Conservation (phyloP, 2,113 vertebrate genomes). For the Onychostoma macrolepis region DNA sequence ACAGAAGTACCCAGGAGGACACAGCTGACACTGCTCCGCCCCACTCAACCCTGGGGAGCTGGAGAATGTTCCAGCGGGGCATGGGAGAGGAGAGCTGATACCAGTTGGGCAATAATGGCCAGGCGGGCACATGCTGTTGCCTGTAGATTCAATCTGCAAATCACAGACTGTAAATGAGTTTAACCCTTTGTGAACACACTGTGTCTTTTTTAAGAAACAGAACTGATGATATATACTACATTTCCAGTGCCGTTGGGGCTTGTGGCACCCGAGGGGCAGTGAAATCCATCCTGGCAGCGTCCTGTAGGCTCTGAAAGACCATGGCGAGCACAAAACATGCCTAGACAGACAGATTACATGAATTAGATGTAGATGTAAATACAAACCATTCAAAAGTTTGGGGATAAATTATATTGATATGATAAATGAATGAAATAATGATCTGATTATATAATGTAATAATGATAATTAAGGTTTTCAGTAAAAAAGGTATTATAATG, state of each 20-base stretch:
- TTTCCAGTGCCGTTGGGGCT: conserved; percentile 80
- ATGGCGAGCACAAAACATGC: conserved; percentile 83
- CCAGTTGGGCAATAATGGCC: conserved; percentile 88
- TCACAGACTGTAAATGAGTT: conserved; percentile 8
- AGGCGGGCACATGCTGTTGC: conserved; percentile 82
- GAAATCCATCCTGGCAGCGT: conserved; percentile 81
- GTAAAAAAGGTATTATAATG: too few relatives aligned
- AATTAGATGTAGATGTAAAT: background rate
- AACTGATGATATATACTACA: conserved; percentile 64
- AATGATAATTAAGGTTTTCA: too few relatives aligned
- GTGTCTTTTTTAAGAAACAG: background rate
- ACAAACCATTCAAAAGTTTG: too few relatives aligned
- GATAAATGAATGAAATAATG: too few relatives aligned
- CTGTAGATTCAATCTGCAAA: conserved; percentile 75
- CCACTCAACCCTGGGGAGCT: conserved; percentile 71
- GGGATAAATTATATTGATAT: too few relatives aligned
- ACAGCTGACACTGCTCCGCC: conserved; percentile 79
- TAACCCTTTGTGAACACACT: background rate
- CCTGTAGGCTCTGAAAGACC: conserved; percentile 83
- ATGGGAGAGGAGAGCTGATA: conserved; percentile 78
- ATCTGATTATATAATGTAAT: too few relatives aligned
- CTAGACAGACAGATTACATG: conserved; percentile 66
- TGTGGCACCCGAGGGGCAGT: conserved; percentile 80
- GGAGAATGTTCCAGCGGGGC: conserved; percentile 83
- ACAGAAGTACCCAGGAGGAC: conserved; percentile 84